Base-by-base conservation (phyloP, 1,140 invertebrate genomes). In the Lepidostoma basale region DNA sequence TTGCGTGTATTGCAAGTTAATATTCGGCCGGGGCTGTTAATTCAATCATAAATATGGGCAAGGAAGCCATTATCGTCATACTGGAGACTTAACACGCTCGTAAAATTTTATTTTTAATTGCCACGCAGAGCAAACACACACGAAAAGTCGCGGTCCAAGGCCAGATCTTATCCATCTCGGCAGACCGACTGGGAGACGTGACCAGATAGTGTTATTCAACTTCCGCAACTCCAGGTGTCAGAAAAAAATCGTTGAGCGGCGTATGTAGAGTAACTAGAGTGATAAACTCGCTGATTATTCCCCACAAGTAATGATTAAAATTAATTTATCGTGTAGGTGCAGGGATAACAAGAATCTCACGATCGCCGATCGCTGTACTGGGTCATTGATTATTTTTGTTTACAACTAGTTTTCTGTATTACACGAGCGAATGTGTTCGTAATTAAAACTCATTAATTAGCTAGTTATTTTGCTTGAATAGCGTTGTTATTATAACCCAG, bases 271-370 rank as follows among this genome's bases (percentile, higher is more conserved):
- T 56, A 36, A 36, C 52, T 22, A 3, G 52, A 22, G 4, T 56
- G 23, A 5, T 56, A 18, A 56, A 56, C 52, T 56, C 28, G n/a
- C n/a, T n/a, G n/a, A n/a, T n/a, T 36, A 56, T 36, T 36, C 5
- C 30, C 45, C 23, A 49, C 22, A 5, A 49, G 25, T n/a, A 36
- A 36, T 36, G 14, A 36, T 36, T 36, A 49, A 23, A 49, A 49
- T 23, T 23, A 49, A 22, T 22, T 25, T 12, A 23, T 22, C 18
- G 8, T 49, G 45, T 49, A 20, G 12, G 45, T 26, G 22, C 1
- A 23, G 2, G 45, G 33, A 36, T 6, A 9, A n/a, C 5, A 36
- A 36, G 5, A 12, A n/a, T 1, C 33, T 36, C 33, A 36, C 14
- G n/a, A n/a, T n/a, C n/a, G 22, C n/a, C 45, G 45, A 25, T 49